Base-by-base conservation (phyloP, 2,888 invertebrate species). In the Catocala fraxini region DNA sequence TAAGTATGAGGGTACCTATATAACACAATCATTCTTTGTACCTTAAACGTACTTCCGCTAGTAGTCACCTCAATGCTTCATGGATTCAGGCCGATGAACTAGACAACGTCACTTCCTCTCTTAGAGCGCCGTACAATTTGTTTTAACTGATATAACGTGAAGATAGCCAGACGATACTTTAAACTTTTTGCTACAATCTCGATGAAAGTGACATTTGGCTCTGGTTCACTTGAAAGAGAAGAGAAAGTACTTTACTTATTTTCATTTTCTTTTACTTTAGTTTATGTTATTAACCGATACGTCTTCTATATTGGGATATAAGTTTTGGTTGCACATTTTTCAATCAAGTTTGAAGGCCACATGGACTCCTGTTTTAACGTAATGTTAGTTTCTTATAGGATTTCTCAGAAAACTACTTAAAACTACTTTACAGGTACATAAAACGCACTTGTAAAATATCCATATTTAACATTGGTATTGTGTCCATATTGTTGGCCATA, bases 51-150 rank as follows among this genome's bases (percentile, higher is more conserved):
- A 88, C 86, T 89, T 91, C 91, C 90, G 91, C 71, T 84, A 79
- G 76, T 81, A 79, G 79, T 77, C 77, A 80, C 82, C 76, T 82
- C 81, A 81, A 78, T 82, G 80, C 81, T 84, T 87, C 87, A 87
- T 86, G 81, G 79, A 84, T 84, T 79, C 87, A 86, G 90, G 90
- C 85, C 90, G 88, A 89, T 89, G 91, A 91, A 89, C 92, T 83
- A 87, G 84, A 73, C 79, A 85, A 79, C 79, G 88, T 85, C 86
- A 90, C 85, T 89, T 92, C 91, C 91, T 89, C 86, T 85, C 82
- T 75, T 82, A 83, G 81, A 61, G 66, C 65, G 63, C 63, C 49
- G 56, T 60, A 54, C 58, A 59, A 71, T 65, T 63, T 70, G 45
- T 65, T 62, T 35, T 41, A 51, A 65, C 59, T 58, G 49, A 34